phyloP scores from a whole-genome alignment of 2,113 vertebrate species.

The Dasyurus viverrinus region DNA sequence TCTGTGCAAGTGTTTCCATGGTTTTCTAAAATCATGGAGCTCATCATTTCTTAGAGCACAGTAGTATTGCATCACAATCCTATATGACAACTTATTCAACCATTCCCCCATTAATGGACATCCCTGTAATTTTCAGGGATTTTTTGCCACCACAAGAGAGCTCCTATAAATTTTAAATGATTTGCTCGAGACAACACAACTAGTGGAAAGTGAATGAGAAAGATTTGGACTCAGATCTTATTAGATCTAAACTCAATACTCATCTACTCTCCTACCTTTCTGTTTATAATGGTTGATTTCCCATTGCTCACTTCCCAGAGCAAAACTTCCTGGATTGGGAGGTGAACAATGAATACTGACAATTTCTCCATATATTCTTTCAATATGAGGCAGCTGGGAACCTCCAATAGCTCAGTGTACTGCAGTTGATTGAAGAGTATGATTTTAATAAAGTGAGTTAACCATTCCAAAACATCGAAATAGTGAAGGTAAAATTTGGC shows the following conservation, averaged over 20 bases:
- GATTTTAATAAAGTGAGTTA: neutral
- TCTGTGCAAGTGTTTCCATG: neutral
- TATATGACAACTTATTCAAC: neutral
- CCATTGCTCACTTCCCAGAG: conserved; percentile 29
- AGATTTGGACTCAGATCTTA: neutral
- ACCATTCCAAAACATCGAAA: neutral
- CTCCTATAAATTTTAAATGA: neutral
- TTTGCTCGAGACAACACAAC: neutral
- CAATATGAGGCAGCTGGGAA: neutral
- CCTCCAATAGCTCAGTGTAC: neutral
- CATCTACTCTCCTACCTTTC: neutral
- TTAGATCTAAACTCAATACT: neutral
- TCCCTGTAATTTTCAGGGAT: neutral
- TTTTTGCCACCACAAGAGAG: neutral
- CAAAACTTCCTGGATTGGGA: conserved; percentile 28
- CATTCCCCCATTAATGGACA: neutral
- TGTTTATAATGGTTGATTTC: neutral
- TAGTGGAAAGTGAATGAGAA: neutral
- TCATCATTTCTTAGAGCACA: neutral
- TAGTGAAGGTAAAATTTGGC: neutral
- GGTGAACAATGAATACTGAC: neutral
- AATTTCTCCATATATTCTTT: neutral
- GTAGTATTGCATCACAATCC: neutral
- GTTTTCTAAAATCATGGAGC: neutral
- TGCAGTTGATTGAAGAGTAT: neutral